A percentile compares a stretch with the other conserved stretches of the same genome.
phyloP scores from a whole-genome alignment of 2,797 vertebrate genomes.

The Hypotaenidia okinawae region DNA sequence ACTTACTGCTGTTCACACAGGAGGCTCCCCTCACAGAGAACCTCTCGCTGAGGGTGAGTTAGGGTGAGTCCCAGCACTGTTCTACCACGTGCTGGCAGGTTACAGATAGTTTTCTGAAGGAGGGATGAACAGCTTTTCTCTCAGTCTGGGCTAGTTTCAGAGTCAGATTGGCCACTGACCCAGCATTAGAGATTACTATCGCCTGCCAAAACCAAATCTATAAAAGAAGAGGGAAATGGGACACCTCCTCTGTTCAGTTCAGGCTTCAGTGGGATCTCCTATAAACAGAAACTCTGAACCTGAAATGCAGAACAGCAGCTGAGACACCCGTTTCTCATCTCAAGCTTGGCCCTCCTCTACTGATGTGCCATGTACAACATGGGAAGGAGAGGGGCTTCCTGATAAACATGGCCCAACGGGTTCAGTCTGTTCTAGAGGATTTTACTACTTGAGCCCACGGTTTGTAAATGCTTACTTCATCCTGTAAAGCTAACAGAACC shows the following conservation, averaged over 20 bases:
- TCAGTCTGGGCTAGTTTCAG: rapidly evolving
- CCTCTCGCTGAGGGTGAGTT: background rate
- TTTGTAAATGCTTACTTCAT: background rate
- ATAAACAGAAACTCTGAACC: background rate
- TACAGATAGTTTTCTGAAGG: background rate
- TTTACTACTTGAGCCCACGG: background rate
- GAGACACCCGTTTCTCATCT: rapidly evolving
- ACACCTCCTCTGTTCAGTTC: background rate
- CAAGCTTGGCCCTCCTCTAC: background rate
- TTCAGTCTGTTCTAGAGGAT: background rate
- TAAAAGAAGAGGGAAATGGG: background rate
- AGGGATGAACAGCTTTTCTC: rapidly evolving
- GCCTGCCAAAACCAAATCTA: background rate
- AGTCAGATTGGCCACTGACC: background rate
- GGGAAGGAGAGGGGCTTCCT: background rate
- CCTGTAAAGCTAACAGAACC: rapidly evolving
- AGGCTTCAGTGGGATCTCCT: background rate
- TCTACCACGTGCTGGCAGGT: background rate
- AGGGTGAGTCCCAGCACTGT: background rate
- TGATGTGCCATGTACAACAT: background rate
- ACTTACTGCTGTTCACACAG: background rate
- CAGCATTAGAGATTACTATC: background rate
- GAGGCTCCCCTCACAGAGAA: background rate
- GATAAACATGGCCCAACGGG: background rate
- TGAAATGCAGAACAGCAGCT: background rate